Conservation (phyloP, 1,140 invertebrate species). For the Pogonus chalceus region DNA sequence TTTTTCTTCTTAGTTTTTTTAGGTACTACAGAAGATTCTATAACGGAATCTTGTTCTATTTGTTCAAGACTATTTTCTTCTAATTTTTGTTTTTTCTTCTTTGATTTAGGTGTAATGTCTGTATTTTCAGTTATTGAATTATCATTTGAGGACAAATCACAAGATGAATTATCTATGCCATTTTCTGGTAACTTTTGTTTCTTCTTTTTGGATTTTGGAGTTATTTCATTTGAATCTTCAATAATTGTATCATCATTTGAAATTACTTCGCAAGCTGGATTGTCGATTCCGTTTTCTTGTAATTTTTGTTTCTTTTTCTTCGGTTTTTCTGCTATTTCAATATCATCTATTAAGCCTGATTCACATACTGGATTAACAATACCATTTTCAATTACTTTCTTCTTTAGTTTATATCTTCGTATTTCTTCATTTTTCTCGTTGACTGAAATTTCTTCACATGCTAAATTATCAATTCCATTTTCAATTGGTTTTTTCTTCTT, state of each 20-base stretch:
- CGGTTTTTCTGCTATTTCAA: not conserved
- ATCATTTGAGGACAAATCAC: too few species aligned
- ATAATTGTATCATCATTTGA: slow-evolving; percentile 1
- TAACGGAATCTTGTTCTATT: too few species aligned
- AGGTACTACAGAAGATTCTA: too few species aligned
- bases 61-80: too few species aligned
- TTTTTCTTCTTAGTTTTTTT: too few species aligned
- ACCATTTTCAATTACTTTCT: slow-evolving; percentile 8
- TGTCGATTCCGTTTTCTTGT: slow-evolving; percentile 6
- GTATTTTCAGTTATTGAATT: too few species aligned
- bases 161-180: slow-evolving; percentile 8
- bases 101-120: too few species aligned
- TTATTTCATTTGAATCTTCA: slow-evolving; percentile 5
- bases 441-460: not conserved
- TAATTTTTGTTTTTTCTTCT: too few species aligned
- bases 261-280: slow-evolving; percentile 5
- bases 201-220: slow-evolving; percentile 10
- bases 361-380: slow-evolving; percentile 5
- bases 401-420: not conserved
- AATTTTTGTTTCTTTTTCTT: slow-evolving; percentile 16
- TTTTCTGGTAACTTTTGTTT: slow-evolving; percentile 9
- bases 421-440: not conserved
- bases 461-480: slow-evolving; percentile 13
- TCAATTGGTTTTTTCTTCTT: slow-evolving; percentile 7
- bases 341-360: slow-evolving; percentile 1